Conservation (phyloP, 2,888 invertebrate genomes). For the Lomographa bimaculata region DNA sequence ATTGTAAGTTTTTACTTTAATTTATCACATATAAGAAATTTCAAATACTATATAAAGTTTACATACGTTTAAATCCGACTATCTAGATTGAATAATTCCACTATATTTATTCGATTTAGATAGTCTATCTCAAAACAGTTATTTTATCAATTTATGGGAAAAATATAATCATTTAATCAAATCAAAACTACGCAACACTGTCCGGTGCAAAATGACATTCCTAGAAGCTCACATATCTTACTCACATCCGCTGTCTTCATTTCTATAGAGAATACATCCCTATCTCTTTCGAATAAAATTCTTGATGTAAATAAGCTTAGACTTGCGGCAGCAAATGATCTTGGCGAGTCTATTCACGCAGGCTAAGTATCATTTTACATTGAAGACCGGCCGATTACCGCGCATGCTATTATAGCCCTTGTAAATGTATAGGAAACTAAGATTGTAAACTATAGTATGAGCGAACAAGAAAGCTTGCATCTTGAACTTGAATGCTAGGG, state of each 20-base stretch:
- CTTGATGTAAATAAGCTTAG: slow-evolving; percentile 4
- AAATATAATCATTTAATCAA: slow-evolving; percentile 3
- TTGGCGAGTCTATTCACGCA: slow-evolving; percentile 28
- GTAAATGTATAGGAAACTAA: slow-evolving; percentile 5
- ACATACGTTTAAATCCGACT: too few relatives aligned
- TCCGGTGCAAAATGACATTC: slow-evolving; percentile 30
- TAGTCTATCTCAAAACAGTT: too few relatives aligned
- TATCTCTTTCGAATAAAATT: slow-evolving; percentile 23
- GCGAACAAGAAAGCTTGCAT: slow-evolving; percentile 10
- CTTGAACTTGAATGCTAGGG: slow-evolving; percentile 1
- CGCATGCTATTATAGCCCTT: slow-evolving; percentile 25
- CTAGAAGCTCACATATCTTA: slow-evolving; percentile 21
- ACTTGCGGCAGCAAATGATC: slow-evolving; percentile 13
- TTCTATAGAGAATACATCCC: slow-evolving; percentile 22
- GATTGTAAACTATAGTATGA: slow-evolving; percentile 10
- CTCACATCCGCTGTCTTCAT: slow-evolving; percentile 11
- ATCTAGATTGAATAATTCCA: too few relatives aligned
- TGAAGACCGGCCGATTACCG: slow-evolving; percentile 33
- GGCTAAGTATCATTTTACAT: slow-evolving; percentile 36
- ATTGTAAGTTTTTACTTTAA: too few relatives aligned
- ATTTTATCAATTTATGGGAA: too few relatives aligned
- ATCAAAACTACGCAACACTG: slow-evolving; percentile 14
- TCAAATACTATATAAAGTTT: too few relatives aligned
- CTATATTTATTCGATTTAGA: too few relatives aligned
- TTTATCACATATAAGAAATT: too few relatives aligned